A percentile compares a stretch with the other conserved stretches of the same genome.
phyloP scores from a whole-genome alignment of 2,113 vertebrate genomes.

The Pedionomus torquatus region DNA sequence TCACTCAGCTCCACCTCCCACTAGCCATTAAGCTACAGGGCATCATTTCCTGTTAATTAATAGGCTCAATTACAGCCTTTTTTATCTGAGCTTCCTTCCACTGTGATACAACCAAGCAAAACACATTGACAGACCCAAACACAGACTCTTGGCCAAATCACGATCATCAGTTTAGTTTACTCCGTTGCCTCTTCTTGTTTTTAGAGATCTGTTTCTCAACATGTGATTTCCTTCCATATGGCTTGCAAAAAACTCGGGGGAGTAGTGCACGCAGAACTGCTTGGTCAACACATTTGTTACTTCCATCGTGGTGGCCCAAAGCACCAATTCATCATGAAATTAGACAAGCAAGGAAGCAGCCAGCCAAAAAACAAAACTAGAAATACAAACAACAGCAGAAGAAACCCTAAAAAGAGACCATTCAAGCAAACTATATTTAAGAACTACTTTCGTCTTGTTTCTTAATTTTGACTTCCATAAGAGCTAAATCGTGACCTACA shows the following conservation, averaged over 20 bases:
- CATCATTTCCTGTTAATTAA: conserved; percentile 14
- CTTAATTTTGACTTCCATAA: neutral
- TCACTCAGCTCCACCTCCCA: neutral
- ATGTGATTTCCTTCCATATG: neutral
- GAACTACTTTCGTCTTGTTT: neutral
- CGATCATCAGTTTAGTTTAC: neutral
- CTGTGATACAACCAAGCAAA: neutral
- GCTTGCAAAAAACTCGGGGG: neutral
- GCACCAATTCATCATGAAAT: neutral
- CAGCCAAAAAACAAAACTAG: neutral
- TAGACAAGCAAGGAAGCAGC: neutral
- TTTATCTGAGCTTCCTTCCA: neutral
- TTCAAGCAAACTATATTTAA: neutral
- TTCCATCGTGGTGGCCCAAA: neutral
- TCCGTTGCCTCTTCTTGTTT: neutral
- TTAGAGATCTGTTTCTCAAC: neutral
- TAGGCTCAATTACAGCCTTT: neutral
- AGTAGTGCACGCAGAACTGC: rapidly evolving
- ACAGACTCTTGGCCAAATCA: neutral
- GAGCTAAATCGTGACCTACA: neutral
- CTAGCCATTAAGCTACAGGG: neutral
- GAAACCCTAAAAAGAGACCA: neutral
- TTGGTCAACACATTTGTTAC: neutral
- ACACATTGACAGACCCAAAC: neutral
- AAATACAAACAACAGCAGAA: neutral